Base-by-base conservation (phyloP, 2,888 invertebrate species). In the Pseudoips prasinana region DNA sequence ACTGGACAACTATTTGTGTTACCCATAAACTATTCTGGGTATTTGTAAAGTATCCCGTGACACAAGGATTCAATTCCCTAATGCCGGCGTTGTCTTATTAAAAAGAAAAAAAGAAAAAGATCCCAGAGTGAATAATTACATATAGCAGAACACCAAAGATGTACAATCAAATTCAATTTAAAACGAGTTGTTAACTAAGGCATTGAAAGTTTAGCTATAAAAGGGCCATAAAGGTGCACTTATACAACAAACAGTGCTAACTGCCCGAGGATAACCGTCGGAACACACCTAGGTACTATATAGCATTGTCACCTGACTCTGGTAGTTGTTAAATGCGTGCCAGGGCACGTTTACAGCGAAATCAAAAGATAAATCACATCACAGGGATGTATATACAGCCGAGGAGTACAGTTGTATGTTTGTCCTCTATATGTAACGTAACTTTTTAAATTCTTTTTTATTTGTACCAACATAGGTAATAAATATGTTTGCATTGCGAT, bases 171-270 rank as follows among this genome's bases (percentile, higher is more conserved):
- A 14, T 14, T 5, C 5, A 14, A 14, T 5, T 2, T 14, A 14
- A 14, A 3, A 14, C n/a, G n/a, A n/a, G n/a, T n/a, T n/a, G 26
- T 28, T 53, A 53, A 50, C 41, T 34, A 50, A 47, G 29, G 38
- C 31, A 47, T 48, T 55, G 46, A 38, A 55, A 38, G 23, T 33
- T 29, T 24, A 8, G 22, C 59, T 56, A 46, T 59, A 59, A 46
- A 72, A 60, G 72, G 67, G 41, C 40, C 50, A 56, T 59, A 59
- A 59, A 58, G 50, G 58, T 43, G 51, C 57, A 53, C 58, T 58
- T 55, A 48, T 28, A 48, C 56, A 66, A 68, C 71, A 75, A 77
- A 69, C 58, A 61, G 48, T 60, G 60, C 64, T 73, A 72, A 75
- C 72, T 70, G 71, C 63, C 58, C 48, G 32, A 32, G 44, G 39